Evolutionary conservation across 1,140 invertebrate genomes (phyloP), one percentile per base, ranked within the genome.

Genomic region (Heliconius nattereri): DNA sequence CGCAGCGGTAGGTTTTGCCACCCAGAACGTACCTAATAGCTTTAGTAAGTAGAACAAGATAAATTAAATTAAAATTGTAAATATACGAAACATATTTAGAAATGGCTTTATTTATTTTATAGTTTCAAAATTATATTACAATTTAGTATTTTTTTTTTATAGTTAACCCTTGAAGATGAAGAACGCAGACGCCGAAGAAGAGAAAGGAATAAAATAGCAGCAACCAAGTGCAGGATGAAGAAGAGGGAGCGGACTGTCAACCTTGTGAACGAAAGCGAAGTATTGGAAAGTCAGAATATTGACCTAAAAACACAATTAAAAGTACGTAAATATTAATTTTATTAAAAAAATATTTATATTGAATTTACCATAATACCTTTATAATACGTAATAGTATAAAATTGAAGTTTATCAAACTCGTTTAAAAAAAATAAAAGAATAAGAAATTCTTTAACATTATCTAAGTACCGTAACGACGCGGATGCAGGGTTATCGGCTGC

Each of bases 151-250:
- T 35, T 60, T n/a, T 35, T 82, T 85, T 94, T 95, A 7, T 92
- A 98, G 98, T 92, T 99, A 81, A 98, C 98, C 16, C 96, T 97
- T 23, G 98, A 99, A 95, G 98, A 99, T 85, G 98, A 98, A 94
- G 98, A 98, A 85, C 95, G 97, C 37, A 95, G 98, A 75, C 94
- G 97, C 71, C 95, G 98, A 75, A 95, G 98, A 85, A 96, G 98
- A 82, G 98, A 99, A 93, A 95, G 98, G 75, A 99, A 99, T 92
- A 99, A 99, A 95, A 97, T 99, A 70, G 98, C 98, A 23, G 98
- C 98, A 16, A 99, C 98, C 26, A 99, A 99, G 92, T 99, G 98
- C 91, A 96, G 98, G 75, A 96, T 98, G 95, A 99, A 98, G 95
- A 99, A 99, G 91, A 97, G 98, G 29, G 98, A 98, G 89, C 96